Conservation (phyloP, 2,888 invertebrate genomes). For the Drosophila leonis region DNA sequence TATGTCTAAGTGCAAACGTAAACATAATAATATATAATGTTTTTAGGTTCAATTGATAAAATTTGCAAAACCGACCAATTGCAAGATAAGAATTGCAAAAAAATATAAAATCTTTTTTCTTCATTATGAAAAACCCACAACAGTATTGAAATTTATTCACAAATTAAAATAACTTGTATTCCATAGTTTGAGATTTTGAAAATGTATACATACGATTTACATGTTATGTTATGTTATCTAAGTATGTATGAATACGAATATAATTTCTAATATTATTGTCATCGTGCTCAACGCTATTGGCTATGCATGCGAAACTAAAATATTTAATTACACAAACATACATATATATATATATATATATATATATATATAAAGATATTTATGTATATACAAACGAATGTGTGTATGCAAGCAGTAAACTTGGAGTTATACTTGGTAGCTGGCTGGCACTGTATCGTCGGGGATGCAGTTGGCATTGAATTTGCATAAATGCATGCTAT, state of each 20-base stretch:
- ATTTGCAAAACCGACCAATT: neutral
- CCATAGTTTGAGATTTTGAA: neutral
- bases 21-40: no score
- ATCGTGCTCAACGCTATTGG: slow-evolving; percentile 32
- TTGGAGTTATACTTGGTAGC: slow-evolving; percentile 15
- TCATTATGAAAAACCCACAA: neutral
- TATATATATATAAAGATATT: neutral
- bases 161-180: neutral
- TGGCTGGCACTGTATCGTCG: slow-evolving; percentile 1
- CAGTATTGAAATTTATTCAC: neutral
- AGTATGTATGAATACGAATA: slow-evolving; percentile 17
- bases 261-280: slow-evolving; percentile 34
- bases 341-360: neutral
- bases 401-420: neutral
- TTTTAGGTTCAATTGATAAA: neutral
- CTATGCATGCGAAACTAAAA: neutral
- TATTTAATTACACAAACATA: slow-evolving; percentile 2
- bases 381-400: neutral
- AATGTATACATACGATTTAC: neutral
- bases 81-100: neutral
- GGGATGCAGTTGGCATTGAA: slow-evolving; percentile 66
- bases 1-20: neutral
- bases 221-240: neutral
- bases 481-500: slow-evolving; percentile 71
- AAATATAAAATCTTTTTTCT: neutral